phyloP scores from a whole-genome alignment of 2,797 vertebrate genomes.

The Phrynocephalus forsythii region DNA sequence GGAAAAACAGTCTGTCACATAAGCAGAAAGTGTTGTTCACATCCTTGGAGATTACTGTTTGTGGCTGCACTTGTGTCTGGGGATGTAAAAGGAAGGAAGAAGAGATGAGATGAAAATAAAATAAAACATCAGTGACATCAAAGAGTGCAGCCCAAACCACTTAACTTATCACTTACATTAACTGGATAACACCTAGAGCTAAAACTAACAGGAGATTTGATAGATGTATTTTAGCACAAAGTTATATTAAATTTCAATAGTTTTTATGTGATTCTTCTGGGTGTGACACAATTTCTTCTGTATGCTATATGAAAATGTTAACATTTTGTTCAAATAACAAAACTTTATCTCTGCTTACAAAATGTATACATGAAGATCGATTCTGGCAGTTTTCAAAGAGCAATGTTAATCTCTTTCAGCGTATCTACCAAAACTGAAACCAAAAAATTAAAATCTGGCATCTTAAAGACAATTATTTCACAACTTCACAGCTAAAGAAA shows the following conservation, averaged over 20 bases:
- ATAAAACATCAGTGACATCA: constrained; percentile 31
- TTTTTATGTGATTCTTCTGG: background rate
- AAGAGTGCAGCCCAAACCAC: constrained; percentile 12
- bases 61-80: constrained; percentile 21
- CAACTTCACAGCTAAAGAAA: too few species aligned
- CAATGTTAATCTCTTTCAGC: too few species aligned
- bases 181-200: background rate
- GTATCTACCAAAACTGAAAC: too few species aligned
- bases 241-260: background rate
- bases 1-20: background rate
- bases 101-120: constrained; percentile 22
- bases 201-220: background rate
- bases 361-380: background rate
- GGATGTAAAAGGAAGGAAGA: background rate
- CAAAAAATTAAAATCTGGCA: too few species aligned
- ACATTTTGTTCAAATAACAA: constrained; percentile 2
- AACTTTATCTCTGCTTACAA: constrained; percentile 9
- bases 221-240: background rate
- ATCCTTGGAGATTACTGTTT: constrained; percentile 37
- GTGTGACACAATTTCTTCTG: background rate
- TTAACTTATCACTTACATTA: constrained; percentile 1
- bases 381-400: too few species aligned
- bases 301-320: background rate
- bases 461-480: too few species aligned
- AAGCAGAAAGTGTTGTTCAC: constrained; percentile 30